phyloP scores from a whole-genome alignment of 2,888 invertebrate species.

The Cybosia mesomella region DNA sequence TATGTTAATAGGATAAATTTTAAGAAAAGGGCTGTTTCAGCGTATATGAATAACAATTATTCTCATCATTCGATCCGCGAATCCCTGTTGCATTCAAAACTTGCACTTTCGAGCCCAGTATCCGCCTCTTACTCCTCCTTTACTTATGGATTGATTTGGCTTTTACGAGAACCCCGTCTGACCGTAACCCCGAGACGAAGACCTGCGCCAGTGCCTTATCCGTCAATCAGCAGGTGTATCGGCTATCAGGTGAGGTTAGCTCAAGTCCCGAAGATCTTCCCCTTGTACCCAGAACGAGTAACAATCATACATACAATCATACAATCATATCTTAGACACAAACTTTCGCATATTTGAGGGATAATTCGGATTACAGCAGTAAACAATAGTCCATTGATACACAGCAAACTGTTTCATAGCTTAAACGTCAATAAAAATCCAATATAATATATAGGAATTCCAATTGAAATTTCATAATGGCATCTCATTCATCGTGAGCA shows the following conservation, averaged over 20 bases:
- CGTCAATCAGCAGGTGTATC: not conserved
- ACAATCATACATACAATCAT: not conserved
- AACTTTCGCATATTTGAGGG: too few species aligned
- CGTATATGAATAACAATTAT: too few species aligned
- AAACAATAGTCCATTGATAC: not conserved
- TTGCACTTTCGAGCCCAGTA: too few species aligned
- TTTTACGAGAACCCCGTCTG: too few species aligned
- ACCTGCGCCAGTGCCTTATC: not conserved
- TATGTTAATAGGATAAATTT: too few species aligned
- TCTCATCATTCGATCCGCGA: too few species aligned
- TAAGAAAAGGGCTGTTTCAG: too few species aligned
- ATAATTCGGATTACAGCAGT: not conserved
- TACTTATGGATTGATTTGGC: too few species aligned
- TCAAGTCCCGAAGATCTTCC: not conserved
- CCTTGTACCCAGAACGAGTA: not conserved
- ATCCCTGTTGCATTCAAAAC: too few species aligned
- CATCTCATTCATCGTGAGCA: constrained; percentile 29
- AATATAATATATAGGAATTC: constrained; percentile 29
- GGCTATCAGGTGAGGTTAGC: not conserved
- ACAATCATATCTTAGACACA: not conserved
- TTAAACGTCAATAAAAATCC: constrained; percentile 8
- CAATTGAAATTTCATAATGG: constrained; percentile 40
- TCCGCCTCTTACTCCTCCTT: too few species aligned
- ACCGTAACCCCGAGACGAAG: too few species aligned
- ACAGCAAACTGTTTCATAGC: not conserved